Conservation (phyloP, 1,140 invertebrate species). For the Acyrthosiphon pisum region DNA sequence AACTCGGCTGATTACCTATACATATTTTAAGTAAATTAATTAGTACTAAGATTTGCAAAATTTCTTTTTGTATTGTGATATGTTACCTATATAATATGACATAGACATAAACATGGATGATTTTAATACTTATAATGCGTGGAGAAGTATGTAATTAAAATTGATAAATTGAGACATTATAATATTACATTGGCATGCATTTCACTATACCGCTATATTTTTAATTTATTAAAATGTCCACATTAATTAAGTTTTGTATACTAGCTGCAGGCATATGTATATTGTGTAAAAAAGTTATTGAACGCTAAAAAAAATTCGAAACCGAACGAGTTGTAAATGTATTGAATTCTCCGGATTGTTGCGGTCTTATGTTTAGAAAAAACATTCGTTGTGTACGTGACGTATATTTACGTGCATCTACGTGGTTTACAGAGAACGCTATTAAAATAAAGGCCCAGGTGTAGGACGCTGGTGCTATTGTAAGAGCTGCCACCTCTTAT, state of each 20-base stretch:
- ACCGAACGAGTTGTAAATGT: neutral
- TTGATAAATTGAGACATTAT: neutral
- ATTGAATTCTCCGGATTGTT: neutral
- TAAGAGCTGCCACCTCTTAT: neutral
- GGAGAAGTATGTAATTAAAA: neutral
- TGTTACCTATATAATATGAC: neutral
- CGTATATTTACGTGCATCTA: neutral
- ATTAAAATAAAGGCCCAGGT: neutral
- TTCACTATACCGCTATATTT: too few relatives aligned
- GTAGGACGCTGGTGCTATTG: neutral
- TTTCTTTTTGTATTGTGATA: neutral
- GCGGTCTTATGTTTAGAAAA: neutral
- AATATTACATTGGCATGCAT: neutral
- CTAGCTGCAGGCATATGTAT: too few relatives aligned
- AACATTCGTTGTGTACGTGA: too few relatives aligned
- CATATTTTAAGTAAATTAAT: neutral
- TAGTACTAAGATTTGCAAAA: neutral
- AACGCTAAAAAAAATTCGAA: neutral
- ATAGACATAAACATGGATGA: neutral
- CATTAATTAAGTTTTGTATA: neutral
- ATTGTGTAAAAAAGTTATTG: neutral
- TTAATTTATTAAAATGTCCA: neutral
- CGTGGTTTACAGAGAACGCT: neutral
- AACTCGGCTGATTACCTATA: neutral
- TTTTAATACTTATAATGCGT: neutral